Evolutionary conservation across 2,888 invertebrate species (phyloP), one percentile per base, ranked within the genome.

Genomic region (Lottia gigantea): DNA sequence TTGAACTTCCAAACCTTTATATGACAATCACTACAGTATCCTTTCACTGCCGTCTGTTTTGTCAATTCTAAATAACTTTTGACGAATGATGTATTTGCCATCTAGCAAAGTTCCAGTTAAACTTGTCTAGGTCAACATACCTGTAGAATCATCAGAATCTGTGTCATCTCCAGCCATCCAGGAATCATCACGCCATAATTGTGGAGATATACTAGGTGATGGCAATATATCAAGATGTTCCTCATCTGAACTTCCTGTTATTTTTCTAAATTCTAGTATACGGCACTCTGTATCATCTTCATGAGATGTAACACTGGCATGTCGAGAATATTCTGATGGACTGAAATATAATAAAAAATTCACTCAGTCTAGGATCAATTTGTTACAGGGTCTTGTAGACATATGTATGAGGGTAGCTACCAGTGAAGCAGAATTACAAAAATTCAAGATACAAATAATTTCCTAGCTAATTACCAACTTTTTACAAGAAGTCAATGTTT

Each of bases 271-370:
- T 31, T 68, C 63, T 25, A 25, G n/a, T 16, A 64, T 46, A 25
- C 47, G 62, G 46, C 31, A 64, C 23, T 68, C 68, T 66, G 70
- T 61, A 45, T 72, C 72, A 19, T 75, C 77, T 62, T 74, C 74
- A 64, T 77, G 74, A 25, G 73, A 73, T 40, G 73, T 71, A 31
- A 77, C 63, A 64, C 74, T 77, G 63, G 74, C 73, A 66, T 76
- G 72, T 71, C 77, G 66, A 6, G 77, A 77, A 26, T 73, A 71
- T 25, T 77, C 77, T 64, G 74, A 67, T 25, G 68, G 68, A 71
- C 77, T 77, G 71, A 16, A 73, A 74, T 65, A 40, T 45, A 64
- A 46, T 67, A 61, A 31, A 64, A 31, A 31, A 31, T 4, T 31
- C 31, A 31, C 6, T n/a, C n/a, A n/a, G n/a, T n/a, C n/a, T n/a